A percentile compares a stretch with the other conserved stretches of the same genome.
These are phyloP conservation scores for Patella depressa DNA, from an alignment of 2,888 invertebrate species.

Conservation along the genomic window DNA sequence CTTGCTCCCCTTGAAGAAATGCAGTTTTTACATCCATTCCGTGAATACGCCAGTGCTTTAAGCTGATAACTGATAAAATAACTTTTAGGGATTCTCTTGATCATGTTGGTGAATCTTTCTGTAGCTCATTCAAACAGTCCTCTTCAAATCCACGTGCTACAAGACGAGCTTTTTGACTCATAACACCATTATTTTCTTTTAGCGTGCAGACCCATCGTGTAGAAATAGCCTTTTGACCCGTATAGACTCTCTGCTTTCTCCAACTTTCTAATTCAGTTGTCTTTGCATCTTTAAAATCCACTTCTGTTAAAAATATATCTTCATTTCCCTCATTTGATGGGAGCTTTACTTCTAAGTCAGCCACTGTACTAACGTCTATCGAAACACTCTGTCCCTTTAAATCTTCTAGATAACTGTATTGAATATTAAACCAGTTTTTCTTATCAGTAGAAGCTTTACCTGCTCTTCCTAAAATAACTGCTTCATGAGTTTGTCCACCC, in stretches of 20 bases:
- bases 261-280: background rate
- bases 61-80: background rate
- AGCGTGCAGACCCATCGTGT: background rate
- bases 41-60: background rate
- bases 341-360: background rate
- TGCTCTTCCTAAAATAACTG: conserved; percentile 16
- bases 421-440: conserved; percentile 20
- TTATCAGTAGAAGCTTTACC: conserved; percentile 17
- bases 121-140: background rate
- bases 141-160: conserved; percentile 14
- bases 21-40: too few relatives aligned
- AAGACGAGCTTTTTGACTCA: background rate
- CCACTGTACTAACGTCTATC: conserved; percentile 12
- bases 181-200: background rate
- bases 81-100: background rate
- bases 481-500: background rate
- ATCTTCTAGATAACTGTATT: conserved; percentile 4
- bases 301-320: background rate
- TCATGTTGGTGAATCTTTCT: background rate
- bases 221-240: background rate
- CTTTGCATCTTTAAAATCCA: conserved; percentile 1
- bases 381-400: background rate
- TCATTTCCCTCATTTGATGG: background rate
- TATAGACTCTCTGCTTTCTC: background rate
- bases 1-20: too few relatives aligned